Conservation (phyloP, 2,113 vertebrate genomes). For the Pithys albifrons region DNA sequence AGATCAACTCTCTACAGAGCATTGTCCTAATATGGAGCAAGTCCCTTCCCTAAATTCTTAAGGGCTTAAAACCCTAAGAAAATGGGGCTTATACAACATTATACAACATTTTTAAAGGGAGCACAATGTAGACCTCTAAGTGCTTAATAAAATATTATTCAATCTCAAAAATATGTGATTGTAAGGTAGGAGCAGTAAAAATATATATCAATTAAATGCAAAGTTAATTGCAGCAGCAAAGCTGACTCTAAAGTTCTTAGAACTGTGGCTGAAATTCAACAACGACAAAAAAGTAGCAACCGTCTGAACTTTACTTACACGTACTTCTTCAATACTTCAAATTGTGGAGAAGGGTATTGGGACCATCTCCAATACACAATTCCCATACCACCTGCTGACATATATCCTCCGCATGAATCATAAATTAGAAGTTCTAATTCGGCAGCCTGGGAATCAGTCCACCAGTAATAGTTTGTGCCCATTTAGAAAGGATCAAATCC, state of each 20-base stretch:
- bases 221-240: neutral
- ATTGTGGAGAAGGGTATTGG: neutral
- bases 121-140: neutral
- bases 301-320: neutral
- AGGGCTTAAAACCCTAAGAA: neutral
- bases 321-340: neutral
- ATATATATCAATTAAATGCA: neutral
- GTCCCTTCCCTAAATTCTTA: neutral
- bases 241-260: neutral
- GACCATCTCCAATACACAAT: neutral
- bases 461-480: neutral
- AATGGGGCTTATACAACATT: neutral
- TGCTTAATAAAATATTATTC: neutral
- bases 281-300: neutral
- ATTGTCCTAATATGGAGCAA: neutral
- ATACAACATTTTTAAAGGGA: neutral
- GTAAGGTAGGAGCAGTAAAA: neutral
- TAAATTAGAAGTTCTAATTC: neutral
- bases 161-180: neutral
- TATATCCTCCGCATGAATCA: neutral
- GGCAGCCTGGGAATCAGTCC: neutral
- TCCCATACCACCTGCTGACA: neutral
- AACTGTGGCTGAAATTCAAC: neutral
- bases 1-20: fast-evolving
- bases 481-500: neutral